A percentile compares a stretch with the other conserved stretches of the same genome.
Evolutionary conservation across 2,888 invertebrate genomes (phyloP).

Genomic region (Agrotis clavis): DNA sequence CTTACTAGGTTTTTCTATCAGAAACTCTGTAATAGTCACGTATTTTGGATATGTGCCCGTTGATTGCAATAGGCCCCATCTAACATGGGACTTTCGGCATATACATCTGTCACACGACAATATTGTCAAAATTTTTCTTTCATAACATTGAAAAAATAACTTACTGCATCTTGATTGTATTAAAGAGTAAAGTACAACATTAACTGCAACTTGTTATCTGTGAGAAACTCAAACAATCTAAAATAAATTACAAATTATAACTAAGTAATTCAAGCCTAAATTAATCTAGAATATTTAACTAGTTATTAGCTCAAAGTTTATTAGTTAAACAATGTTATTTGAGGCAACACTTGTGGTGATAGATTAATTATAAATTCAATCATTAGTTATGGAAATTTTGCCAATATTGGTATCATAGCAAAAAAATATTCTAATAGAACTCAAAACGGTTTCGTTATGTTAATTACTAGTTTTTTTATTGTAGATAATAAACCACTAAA

Average conservation of each 20-base stretch:
- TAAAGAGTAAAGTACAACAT: too few relatives aligned
- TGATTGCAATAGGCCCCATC: too few relatives aligned
- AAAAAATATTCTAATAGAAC: background rate
- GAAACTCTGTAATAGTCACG: too few relatives aligned
- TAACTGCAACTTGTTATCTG: too few relatives aligned
- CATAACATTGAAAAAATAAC: too few relatives aligned
- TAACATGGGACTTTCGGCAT: too few relatives aligned
- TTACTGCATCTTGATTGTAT: too few relatives aligned
- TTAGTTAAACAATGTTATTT: slow-evolving; percentile 11
- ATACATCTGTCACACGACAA: too few relatives aligned
- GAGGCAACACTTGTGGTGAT: background rate
- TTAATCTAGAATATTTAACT: slow-evolving; percentile 1
- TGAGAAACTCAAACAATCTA: background rate
- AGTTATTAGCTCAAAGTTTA: slow-evolving; percentile 17
- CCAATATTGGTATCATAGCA: background rate
- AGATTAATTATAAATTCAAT: background rate
- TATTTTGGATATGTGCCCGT: too few relatives aligned
- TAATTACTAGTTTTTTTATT: too few relatives aligned
- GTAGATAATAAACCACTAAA: background rate
- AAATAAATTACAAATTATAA: background rate
- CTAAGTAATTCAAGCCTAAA: slow-evolving; percentile 21
- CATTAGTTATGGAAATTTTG: background rate
- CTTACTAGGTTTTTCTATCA: too few relatives aligned
- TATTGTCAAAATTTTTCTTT: too few relatives aligned
- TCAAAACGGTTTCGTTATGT: background rate